Evolutionary conservation across 92 coral and sea anemone genomes (phyloP).

Genomic region (Epizoanthus rinbou): DNA sequence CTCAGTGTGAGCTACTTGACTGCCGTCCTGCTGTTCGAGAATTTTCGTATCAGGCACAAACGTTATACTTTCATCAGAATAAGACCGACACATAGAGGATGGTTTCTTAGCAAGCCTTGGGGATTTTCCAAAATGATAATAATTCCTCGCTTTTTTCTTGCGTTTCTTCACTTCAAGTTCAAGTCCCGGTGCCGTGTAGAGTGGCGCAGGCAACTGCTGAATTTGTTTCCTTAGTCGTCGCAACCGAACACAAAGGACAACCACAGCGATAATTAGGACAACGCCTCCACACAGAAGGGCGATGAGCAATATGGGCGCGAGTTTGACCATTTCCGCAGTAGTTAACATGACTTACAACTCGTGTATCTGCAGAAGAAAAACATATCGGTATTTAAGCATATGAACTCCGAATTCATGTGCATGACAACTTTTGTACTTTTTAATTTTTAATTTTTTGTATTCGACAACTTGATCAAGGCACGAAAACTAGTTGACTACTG

Average conservation of each 20-base stretch:
- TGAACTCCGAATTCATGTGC: too few species aligned
- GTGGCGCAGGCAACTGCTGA: not conserved
- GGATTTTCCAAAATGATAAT: slow-evolving; percentile 2
- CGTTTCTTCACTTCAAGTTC: not conserved
- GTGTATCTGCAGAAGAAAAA: not conserved
- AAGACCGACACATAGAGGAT: not conserved
- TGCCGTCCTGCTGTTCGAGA: not conserved
- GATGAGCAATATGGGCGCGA: not conserved
- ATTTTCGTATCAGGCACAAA: slow-evolving; percentile 1
- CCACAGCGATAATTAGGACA: not conserved
- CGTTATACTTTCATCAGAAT: slow-evolving; percentile 12
- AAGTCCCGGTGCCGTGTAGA: not conserved
- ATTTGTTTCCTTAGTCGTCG: not conserved
- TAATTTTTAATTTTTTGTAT: too few species aligned
- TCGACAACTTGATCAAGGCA: too few species aligned
- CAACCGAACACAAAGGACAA: slow-evolving; percentile 1
- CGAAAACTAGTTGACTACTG: too few species aligned
- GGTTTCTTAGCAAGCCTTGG: not conserved
- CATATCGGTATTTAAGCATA: too few species aligned
- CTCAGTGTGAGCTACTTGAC: not conserved
- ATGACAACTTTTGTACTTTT: too few species aligned
- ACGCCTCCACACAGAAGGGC: slow-evolving; percentile 9
- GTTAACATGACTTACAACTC: too few species aligned
- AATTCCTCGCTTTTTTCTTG: not conserved
- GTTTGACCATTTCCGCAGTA: not conserved